phyloP scores from a whole-genome alignment of 1,140 invertebrate genomes.

The Zaprionus nigranus region DNA sequence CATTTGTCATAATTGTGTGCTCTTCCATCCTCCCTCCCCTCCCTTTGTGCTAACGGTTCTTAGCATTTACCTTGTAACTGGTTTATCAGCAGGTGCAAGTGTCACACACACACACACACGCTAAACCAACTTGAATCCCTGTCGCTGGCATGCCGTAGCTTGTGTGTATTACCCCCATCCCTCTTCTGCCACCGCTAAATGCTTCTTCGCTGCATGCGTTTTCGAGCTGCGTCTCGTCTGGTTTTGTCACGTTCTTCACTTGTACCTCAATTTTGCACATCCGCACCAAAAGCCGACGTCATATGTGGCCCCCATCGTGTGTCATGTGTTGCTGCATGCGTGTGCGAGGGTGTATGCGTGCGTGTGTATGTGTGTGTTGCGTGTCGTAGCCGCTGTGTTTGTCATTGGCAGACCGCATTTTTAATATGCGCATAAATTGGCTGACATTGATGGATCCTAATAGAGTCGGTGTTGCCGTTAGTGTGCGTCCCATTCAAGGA shows the following conservation, averaged over 20 bases:
- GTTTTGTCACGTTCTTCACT: conserved; percentile 72
- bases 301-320: conserved; percentile 51
- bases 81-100: conserved; percentile 27
- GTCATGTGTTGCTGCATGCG: conserved; percentile 9
- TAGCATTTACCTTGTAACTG: not conserved
- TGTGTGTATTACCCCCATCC: conserved; percentile 40
- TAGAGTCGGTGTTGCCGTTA: conserved; percentile 66
- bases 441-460: conserved; percentile 81
- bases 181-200: not conserved
- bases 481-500: conserved; percentile 18
- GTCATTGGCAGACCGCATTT: conserved; percentile 78
- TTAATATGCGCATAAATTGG: conserved; percentile 83
- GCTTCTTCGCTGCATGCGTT: not conserved
- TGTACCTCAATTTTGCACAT: conserved; percentile 71
- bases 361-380: not conserved
- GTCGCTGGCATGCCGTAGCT: conserved; percentile 18
- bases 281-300: conserved; percentile 39
- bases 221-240: conserved; percentile 38
- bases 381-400: conserved; percentile 55
- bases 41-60: not conserved
- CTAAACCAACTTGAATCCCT: conserved; percentile 45
- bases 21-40: not conserved
- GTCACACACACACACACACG: conserved; percentile 18
- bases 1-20: conserved; percentile 76
- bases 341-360: not conserved